Evolutionary conservation across 2,797 vertebrate species (phyloP).

Genomic region (Anabacerthia variegaticeps): DNA sequence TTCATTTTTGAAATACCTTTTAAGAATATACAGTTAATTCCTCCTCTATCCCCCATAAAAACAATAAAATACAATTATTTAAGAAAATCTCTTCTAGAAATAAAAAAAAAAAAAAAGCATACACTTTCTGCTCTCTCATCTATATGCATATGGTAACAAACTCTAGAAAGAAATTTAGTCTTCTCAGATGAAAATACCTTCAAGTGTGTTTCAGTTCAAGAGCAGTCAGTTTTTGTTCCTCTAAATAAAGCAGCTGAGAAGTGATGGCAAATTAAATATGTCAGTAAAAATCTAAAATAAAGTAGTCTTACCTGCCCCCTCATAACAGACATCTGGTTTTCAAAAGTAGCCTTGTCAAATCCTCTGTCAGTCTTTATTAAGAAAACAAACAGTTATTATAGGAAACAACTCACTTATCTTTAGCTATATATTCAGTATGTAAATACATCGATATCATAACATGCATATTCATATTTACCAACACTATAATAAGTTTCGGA

Average conservation of each 20-base stretch:
- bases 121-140: not conserved
- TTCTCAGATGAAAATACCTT: not conserved
- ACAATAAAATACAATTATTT: not conserved
- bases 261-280: not conserved
- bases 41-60: not conserved
- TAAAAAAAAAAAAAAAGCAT: not conserved
- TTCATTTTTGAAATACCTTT: not conserved
- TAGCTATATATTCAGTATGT: not conserved
- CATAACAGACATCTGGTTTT: constrained; percentile 98
- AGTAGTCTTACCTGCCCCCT: constrained; percentile 90
- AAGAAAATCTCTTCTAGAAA: not conserved
- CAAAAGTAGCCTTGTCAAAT: constrained; percentile 94
- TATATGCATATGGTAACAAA: not conserved
- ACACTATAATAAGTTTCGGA: not conserved
- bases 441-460: not conserved
- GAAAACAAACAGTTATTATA: not conserved
- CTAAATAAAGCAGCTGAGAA: not conserved
- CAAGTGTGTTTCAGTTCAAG: not conserved
- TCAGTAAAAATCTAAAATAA: not conserved
- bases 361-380: constrained; percentile 87
- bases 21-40: not conserved
- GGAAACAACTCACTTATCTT: not conserved
- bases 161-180: not conserved
- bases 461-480: not conserved
- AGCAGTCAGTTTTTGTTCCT: not conserved